Evolutionary conservation across 2,888 invertebrate genomes (phyloP).

Genomic region (Conops quadrifasciatus): DNA sequence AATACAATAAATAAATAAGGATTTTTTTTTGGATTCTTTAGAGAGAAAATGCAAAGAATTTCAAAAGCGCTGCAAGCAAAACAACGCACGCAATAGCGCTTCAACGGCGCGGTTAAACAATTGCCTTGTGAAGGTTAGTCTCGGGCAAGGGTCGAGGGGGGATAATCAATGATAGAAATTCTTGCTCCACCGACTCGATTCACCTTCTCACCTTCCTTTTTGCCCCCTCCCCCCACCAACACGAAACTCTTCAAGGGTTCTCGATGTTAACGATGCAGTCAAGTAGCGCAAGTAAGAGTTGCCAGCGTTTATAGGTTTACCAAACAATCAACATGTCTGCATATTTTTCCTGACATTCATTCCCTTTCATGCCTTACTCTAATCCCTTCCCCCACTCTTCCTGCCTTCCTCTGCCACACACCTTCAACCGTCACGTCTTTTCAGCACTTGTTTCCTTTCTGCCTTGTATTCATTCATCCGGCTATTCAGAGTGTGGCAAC

Average conservation of each 20-base stretch:
- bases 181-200: too few relatives aligned
- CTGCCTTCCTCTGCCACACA: too few relatives aligned
- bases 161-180: too few relatives aligned
- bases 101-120: not conserved
- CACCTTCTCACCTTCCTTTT: not conserved
- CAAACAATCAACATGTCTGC: conserved; percentile 32
- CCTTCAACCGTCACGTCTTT: too few relatives aligned
- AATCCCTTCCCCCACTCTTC: not conserved
- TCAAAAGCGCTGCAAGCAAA: not conserved
- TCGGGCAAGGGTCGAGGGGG: too few relatives aligned
- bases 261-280: not conserved
- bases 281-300: conserved; percentile 1
- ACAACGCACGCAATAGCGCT: not conserved
- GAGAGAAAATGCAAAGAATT: conserved; percentile 4
- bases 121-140: not conserved
- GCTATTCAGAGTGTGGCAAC: not conserved
- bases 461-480: not conserved
- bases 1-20: not conserved
- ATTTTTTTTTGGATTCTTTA: not conserved
- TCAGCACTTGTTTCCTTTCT: not conserved
- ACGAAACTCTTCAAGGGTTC: too few relatives aligned
- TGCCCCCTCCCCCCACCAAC: not conserved
- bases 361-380: too few relatives aligned
- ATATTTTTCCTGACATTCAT: conserved; percentile 16
- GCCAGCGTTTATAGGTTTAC: conserved; percentile 30